These are phyloP conservation scores for Conomelus anceps DNA, from an alignment of 2,888 invertebrate species.

Conservation along the genomic window DNA sequence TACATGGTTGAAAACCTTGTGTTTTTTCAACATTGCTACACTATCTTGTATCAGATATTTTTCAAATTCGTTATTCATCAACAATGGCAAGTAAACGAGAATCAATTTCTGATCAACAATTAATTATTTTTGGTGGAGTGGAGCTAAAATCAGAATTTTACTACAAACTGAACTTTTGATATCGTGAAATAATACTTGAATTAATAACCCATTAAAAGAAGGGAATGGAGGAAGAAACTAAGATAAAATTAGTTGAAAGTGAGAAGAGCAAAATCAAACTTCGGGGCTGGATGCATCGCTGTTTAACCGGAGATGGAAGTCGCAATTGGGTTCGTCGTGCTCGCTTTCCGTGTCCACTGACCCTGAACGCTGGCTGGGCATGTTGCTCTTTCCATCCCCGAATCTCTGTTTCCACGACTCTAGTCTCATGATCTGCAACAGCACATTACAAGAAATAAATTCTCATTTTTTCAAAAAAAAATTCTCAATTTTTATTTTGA, in stretches of 20 bases:
- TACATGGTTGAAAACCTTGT: too few relatives aligned
- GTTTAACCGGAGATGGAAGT: background rate
- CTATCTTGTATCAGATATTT: too few relatives aligned
- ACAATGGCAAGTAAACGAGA: too few relatives aligned
- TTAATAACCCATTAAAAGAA: background rate
- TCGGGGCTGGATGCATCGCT: conserved; percentile 5
- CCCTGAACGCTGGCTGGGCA: conserved; percentile 39
- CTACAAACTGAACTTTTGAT: background rate
- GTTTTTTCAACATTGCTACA: too few relatives aligned
- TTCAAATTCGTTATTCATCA: too few relatives aligned
- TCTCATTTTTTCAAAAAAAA: too few relatives aligned
- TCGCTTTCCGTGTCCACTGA: conserved; percentile 47
- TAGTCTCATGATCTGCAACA: conserved; percentile 62
- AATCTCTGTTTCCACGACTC: conserved; percentile 53
- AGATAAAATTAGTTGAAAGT: too few relatives aligned
- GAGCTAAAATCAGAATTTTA: background rate
- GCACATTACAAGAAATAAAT: too few relatives aligned
- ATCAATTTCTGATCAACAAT: too few relatives aligned
- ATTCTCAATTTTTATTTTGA: too few relatives aligned
- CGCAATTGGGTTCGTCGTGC: conserved; percentile 43
- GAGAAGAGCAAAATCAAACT: background rate
- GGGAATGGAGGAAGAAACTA: background rate
- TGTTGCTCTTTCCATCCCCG: conserved; percentile 39
- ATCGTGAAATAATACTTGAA: background rate
- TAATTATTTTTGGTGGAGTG: too few relatives aligned